Conservation (phyloP, 2,113 vertebrate genomes). For the Neotragus moschatus region DNA sequence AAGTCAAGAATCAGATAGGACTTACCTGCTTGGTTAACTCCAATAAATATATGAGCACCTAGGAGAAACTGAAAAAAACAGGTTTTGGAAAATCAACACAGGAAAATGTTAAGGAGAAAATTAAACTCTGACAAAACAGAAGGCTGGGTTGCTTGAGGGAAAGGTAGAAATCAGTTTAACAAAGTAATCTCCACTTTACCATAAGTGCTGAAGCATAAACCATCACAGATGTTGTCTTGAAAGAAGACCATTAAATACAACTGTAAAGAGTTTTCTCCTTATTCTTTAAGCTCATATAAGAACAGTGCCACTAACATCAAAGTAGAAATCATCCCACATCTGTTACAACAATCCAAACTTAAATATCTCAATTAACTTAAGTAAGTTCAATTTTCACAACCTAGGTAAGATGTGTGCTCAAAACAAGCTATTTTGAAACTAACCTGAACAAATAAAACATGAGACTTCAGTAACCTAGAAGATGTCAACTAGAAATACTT, state of each 20-base stretch:
- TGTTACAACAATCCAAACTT: background rate
- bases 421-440: background rate
- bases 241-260: background rate
- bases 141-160: background rate
- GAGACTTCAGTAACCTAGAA: background rate
- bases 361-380: background rate
- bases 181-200: background rate
- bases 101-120: background rate
- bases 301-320: background rate
- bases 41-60: background rate
- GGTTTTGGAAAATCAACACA: background rate
- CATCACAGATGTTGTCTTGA: background rate
- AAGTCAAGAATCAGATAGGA: background rate
- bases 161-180: background rate
- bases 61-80: background rate
- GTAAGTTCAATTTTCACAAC: background rate
- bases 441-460: background rate
- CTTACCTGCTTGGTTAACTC: background rate
- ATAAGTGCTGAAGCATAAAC: background rate
- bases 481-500: background rate
- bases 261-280: background rate
- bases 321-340: background rate
- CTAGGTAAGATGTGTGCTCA: background rate
- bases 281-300: background rate
- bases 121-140: background rate